Conservation (phyloP, 2,888 invertebrate species). For the Parascotia fuliginaria region DNA sequence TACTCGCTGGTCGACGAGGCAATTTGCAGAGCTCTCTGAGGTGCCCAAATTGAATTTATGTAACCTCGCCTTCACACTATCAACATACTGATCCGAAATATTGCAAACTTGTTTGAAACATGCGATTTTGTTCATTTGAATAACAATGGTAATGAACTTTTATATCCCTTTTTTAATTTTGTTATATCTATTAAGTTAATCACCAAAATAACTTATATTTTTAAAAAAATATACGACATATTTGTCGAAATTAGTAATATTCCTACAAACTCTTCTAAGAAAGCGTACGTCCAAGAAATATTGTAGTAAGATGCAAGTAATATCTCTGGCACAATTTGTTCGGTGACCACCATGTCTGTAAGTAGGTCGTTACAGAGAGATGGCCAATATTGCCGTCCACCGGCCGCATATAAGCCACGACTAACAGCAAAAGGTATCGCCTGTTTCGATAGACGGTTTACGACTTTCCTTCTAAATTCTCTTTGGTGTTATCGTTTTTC, state of each 20-base stretch:
- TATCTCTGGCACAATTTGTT: slow-evolving; percentile 29
- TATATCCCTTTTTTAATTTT: too few relatives aligned
- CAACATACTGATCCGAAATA: slow-evolving; percentile 36
- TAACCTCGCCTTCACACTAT: slow-evolving; percentile 61
- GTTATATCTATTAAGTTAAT: too few relatives aligned
- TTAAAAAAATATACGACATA: too few relatives aligned
- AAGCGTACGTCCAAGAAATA: not conserved
- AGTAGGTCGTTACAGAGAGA: slow-evolving; percentile 46
- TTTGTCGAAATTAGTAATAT: too few relatives aligned
- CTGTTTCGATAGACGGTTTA: slow-evolving; percentile 50
- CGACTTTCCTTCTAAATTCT: slow-evolving; percentile 54
- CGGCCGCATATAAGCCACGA: slow-evolving; percentile 51
- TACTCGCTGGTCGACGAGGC: slow-evolving; percentile 63
- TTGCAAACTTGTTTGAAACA: slow-evolving; percentile 1
- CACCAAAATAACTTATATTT: too few relatives aligned
- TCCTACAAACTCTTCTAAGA: not conserved
- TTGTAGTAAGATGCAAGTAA: slow-evolving; percentile 21
- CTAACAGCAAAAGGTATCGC: slow-evolving; percentile 46
- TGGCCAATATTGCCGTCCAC: slow-evolving; percentile 55
- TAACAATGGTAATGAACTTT: too few relatives aligned
- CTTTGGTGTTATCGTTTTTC: slow-evolving; percentile 40
- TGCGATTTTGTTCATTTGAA: not conserved
- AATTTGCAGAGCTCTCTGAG: slow-evolving; percentile 76
- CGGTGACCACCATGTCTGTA: slow-evolving; percentile 26
- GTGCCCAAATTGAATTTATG: slow-evolving; percentile 79